These are phyloP conservation scores for Cyprinodon variegatus DNA, from an alignment of 2,113 vertebrate genomes.

Conservation along the genomic window DNA sequence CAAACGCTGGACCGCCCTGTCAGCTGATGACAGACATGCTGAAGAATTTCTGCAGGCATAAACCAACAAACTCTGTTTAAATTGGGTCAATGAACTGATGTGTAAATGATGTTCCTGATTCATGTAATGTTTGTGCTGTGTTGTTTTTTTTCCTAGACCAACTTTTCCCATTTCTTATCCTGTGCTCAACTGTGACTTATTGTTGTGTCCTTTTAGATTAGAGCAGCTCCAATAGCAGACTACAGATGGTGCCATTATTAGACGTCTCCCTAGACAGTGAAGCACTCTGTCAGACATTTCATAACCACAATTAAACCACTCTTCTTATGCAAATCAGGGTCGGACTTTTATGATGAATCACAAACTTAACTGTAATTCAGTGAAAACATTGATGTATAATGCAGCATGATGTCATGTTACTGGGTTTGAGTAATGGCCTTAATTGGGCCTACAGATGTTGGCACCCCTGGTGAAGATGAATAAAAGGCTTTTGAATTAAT, in stretches of 20 bases:
- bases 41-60: neutral
- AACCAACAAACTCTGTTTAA: neutral
- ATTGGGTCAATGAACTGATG: neutral
- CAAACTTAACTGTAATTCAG: neutral
- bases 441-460: neutral
- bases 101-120: slow-evolving; percentile 3
- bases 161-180: neutral
- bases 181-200: neutral
- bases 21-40: neutral
- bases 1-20: neutral
- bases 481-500: neutral
- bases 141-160: neutral
- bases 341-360: neutral
- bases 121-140: neutral
- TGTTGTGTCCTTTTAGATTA: neutral
- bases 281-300: neutral
- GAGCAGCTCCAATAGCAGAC: too few relatives aligned
- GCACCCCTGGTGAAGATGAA: neutral
- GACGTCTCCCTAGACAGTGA: neutral
- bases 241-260: neutral
- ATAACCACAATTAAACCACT: neutral
- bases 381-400: neutral
- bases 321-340: neutral
- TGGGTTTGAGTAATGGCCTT: neutral
- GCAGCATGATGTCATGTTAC: neutral